Conservation (phyloP, 1,140 invertebrate species). For the Trissolcus basalis region DNA sequence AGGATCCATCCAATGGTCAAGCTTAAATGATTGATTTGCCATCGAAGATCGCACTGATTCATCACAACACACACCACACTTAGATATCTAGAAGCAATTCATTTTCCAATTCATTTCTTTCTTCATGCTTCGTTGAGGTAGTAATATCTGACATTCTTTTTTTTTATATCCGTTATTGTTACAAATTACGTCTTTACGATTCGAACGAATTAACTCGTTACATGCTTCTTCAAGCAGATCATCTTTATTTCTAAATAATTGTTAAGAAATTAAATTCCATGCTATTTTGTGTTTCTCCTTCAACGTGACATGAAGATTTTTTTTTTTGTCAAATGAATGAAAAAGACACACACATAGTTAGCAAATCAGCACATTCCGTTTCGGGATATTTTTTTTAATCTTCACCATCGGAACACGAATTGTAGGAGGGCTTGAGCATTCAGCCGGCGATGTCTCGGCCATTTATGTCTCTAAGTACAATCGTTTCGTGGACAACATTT, state of each 20-base stretch:
- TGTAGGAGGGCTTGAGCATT: slow-evolving; percentile 71
- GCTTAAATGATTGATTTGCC: slow-evolving; percentile 13
- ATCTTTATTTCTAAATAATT: too few species aligned
- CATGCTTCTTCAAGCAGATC: too few species aligned
- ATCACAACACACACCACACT: slow-evolving; percentile 15
- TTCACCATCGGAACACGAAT: slow-evolving; percentile 20
- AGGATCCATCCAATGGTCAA: neutral
- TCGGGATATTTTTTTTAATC: slow-evolving; percentile 5
- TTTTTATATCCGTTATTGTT: too few species aligned
- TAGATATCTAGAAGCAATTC: slow-evolving; percentile 4
- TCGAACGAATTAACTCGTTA: too few species aligned
- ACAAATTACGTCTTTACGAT: too few species aligned
- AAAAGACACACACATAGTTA: too few species aligned
- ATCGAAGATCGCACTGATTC: slow-evolving; percentile 42
- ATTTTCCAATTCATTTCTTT: neutral
- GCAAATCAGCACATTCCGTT: neutral
- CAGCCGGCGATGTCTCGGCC: slow-evolving; percentile 77
- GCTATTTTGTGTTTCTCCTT: too few species aligned
- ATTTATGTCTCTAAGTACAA: slow-evolving; percentile 88
- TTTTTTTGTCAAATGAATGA: too few species aligned
- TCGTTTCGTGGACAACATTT: slow-evolving; percentile 87
- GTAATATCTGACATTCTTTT: neutral
- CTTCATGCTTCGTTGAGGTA: neutral
- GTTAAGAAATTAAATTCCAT: too few species aligned
- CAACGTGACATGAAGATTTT: too few species aligned